Conservation (phyloP, 2,888 invertebrate genomes). For the Acholoe squamosa region DNA sequence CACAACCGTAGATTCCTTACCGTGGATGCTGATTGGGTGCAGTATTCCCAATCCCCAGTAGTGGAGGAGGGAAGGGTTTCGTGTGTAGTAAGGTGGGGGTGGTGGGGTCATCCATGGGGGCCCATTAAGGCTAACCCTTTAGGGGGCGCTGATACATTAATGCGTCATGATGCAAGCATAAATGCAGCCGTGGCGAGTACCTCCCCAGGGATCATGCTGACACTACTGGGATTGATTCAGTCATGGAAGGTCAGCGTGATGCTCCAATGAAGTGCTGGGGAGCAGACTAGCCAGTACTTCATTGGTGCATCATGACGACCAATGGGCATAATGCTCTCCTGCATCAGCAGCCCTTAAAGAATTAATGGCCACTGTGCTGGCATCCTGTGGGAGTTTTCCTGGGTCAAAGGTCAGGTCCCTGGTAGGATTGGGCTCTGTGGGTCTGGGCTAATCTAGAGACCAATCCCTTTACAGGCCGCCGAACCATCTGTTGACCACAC, state of each 20-base stretch:
- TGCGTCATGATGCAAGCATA: too few relatives aligned
- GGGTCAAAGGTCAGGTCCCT: constrained; percentile 13
- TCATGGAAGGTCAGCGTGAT: too few relatives aligned
- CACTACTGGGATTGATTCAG: too few relatives aligned
- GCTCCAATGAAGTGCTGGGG: too few relatives aligned
- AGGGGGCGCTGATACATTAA: not conserved
- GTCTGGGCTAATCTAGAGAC: constrained; percentile 14
- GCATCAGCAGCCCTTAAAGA: too few relatives aligned
- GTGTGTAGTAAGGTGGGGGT: not conserved
- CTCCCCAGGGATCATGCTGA: too few relatives aligned
- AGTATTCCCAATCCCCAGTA: too few relatives aligned
- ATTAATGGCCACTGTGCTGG: not conserved
- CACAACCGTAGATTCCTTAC: not conserved
- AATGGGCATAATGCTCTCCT: too few relatives aligned
- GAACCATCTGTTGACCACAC: constrained; percentile 49
- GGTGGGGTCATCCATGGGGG: constrained; percentile 23
- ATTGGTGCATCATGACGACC: too few relatives aligned
- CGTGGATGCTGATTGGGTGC: constrained; percentile 1
- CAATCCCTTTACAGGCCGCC: not conserved
- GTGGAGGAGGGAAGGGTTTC: not conserved
- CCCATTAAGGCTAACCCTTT: too few relatives aligned
- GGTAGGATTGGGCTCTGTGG: not conserved
- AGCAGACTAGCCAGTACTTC: too few relatives aligned
- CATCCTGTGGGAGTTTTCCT: constrained; percentile 38
- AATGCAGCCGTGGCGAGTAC: too few relatives aligned